These are phyloP conservation scores for Salmo trutta DNA, from an alignment of 2,797 vertebrate genomes.

Conservation along the genomic window DNA sequence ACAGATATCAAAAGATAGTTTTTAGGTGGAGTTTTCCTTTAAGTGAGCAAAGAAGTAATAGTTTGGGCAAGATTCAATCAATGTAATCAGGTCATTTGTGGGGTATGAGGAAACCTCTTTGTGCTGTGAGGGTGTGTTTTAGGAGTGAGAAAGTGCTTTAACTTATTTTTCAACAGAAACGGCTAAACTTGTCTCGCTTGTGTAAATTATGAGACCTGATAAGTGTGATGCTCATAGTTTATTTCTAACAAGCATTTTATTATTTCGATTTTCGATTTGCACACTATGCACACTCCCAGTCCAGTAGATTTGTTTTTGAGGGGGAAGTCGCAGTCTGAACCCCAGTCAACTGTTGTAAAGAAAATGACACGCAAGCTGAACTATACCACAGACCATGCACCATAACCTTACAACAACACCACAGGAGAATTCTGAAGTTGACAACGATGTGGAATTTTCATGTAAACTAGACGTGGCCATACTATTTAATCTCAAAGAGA, in stretches of 20 bases:
- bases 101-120: too few relatives aligned
- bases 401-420: neutral
- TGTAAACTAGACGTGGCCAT: neutral
- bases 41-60: too few relatives aligned
- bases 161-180: neutral
- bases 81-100: too few relatives aligned
- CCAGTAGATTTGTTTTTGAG: neutral
- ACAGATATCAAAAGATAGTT: too few relatives aligned
- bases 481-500: neutral
- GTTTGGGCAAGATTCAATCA: too few relatives aligned
- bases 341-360: neutral
- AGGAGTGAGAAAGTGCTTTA: neutral
- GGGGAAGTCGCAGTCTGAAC: neutral
- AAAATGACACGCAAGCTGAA: neutral
- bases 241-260: neutral
- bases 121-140: neutral
- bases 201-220: neutral
- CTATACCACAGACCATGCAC: neutral
- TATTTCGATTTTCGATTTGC: neutral
- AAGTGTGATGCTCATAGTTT: neutral
- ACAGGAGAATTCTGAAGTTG: neutral
- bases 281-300: neutral
- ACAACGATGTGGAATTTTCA: neutral
- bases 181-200: neutral
- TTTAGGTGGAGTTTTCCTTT: too few relatives aligned